These are phyloP conservation scores for Druon quercuslanigerum DNA, from an alignment of 1,140 invertebrate genomes.

Conservation along the genomic window DNA sequence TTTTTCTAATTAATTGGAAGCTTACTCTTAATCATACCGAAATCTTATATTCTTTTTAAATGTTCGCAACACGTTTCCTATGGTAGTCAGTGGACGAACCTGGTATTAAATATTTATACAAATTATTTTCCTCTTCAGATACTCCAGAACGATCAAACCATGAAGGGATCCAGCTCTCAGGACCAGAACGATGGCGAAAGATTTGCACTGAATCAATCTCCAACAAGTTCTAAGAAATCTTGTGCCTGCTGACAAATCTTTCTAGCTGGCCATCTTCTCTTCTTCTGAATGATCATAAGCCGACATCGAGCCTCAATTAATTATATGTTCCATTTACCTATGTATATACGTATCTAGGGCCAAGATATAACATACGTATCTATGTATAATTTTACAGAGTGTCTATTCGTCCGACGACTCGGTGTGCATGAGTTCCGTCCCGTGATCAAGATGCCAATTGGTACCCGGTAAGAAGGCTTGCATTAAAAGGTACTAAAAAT, in stretches of 20 bases:
- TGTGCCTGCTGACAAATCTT: constrained; percentile 80
- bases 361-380: not conserved
- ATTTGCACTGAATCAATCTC: constrained; percentile 79
- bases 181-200: constrained; percentile 77
- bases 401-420: not conserved
- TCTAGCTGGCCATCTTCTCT: not conserved
- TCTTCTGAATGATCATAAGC: not conserved
- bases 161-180: constrained; percentile 78
- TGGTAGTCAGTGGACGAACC: too few relatives aligned
- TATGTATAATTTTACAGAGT: constrained; percentile 3
- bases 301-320: constrained; percentile 14
- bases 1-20: too few relatives aligned
- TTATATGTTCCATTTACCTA: constrained; percentile 15
- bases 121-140: constrained; percentile 74
- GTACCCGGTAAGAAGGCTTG: too few relatives aligned
- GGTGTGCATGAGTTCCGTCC: not conserved
- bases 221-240: constrained; percentile 76
- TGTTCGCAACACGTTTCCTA: too few relatives aligned
- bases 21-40: not conserved
- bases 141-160: constrained; percentile 82
- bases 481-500: too few relatives aligned
- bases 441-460: not conserved
- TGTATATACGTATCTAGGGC: constrained; percentile 24
- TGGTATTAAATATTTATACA: not conserved
- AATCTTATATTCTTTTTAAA: not conserved